phyloP scores from a whole-genome alignment of 2,113 vertebrate species.

The Gnathonemus echidnorhynchus region DNA sequence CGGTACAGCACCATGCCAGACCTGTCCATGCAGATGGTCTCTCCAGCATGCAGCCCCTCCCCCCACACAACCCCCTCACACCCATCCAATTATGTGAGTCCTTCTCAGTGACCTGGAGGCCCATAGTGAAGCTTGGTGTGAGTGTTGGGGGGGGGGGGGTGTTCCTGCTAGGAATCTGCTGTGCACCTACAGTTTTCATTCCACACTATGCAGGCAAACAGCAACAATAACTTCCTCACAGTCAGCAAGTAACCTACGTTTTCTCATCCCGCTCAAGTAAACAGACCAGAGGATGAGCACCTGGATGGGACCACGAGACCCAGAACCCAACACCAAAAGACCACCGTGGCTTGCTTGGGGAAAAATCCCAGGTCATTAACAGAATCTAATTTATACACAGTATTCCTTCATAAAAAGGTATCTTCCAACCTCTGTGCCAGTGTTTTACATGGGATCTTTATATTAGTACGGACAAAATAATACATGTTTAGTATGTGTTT shows the following conservation, averaged over 20 bases:
- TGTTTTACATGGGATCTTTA: neutral
- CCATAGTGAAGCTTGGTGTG: neutral
- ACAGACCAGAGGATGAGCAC: neutral
- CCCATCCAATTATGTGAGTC: neutral
- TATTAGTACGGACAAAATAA: neutral
- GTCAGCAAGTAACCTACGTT: neutral
- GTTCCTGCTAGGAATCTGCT: neutral
- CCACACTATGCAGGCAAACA: neutral
- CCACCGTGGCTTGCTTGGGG: neutral
- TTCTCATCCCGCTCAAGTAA: neutral
- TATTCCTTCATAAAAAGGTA: neutral
- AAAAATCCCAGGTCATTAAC: neutral
- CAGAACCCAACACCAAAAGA: neutral
- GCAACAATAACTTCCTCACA: neutral
- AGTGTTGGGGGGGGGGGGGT: neutral
- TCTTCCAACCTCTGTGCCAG: neutral
- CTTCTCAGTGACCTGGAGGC: neutral
- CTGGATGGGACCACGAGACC: neutral
- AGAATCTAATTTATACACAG: neutral
- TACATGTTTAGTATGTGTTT: neutral
- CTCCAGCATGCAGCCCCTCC: neutral
- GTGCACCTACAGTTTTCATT: neutral
- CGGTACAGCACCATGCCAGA: neutral
- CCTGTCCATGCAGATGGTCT: neutral
- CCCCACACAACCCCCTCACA: neutral